Evolutionary conservation across 2,797 vertebrate genomes (phyloP).

Genomic region (Lacerta viridis): DNA sequence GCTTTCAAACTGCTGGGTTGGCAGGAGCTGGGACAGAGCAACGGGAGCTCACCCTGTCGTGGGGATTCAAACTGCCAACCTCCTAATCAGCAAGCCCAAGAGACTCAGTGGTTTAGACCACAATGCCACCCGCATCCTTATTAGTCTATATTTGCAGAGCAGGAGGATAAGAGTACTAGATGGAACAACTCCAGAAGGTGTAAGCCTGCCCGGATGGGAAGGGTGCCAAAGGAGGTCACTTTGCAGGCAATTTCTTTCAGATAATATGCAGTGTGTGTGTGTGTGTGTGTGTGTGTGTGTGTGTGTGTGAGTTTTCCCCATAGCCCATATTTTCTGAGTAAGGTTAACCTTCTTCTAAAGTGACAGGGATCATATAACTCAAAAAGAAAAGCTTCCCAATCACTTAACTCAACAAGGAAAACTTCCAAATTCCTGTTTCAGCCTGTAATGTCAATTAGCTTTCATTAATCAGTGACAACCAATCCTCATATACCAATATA

Average conservation of each 20-base stretch:
- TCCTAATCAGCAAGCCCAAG: no score
- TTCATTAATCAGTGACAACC: conserved; percentile 24
- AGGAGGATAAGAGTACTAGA: background rate
- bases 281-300: background rate
- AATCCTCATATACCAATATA: background rate
- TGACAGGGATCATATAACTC: conserved; percentile 9
- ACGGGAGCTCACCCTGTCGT: no score
- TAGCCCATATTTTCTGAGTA: background rate
- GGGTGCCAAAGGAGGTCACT: background rate
- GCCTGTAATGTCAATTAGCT: conserved; percentile 13
- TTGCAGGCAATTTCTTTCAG: background rate
- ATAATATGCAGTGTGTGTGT: background rate
- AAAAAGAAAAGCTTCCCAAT: background rate
- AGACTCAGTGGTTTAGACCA: no score
- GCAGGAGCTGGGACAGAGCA: no score
- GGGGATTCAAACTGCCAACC: no score
- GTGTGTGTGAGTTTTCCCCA: no score
- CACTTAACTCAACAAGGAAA: conserved; percentile 6
- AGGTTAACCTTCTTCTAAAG: conserved; percentile 15
- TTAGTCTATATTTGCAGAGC: background rate
- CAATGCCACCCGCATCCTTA: no score
- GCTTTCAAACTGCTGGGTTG: no score
- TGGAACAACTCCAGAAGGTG: conserved; percentile 16
- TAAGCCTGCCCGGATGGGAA: background rate
- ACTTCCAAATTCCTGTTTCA: conserved; percentile 7